phyloP scores from a whole-genome alignment of 2,113 vertebrate species.

The Phocoena sinus region DNA sequence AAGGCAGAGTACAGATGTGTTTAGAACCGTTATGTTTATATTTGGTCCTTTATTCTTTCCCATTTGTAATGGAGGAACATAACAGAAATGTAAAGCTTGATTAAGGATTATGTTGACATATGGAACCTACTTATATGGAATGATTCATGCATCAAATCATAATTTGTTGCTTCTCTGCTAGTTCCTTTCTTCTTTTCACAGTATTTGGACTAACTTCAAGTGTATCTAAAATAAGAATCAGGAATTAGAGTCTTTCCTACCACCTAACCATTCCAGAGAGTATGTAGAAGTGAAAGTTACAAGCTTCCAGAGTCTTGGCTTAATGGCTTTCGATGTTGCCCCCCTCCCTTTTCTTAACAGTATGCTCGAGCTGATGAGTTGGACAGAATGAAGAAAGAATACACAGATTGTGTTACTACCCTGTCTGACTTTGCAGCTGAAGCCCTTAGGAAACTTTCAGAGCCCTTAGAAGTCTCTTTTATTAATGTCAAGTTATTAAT shows the following conservation, averaged over 20 bases:
- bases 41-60: not conserved
- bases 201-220: constrained; percentile 8
- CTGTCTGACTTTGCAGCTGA: constrained; percentile 87
- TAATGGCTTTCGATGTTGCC: not conserved
- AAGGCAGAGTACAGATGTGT: not conserved
- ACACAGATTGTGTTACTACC: constrained; percentile 81
- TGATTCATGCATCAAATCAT: not conserved
- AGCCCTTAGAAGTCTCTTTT: constrained; percentile 89
- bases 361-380: constrained; percentile 90
- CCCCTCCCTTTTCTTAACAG: constrained; percentile 73
- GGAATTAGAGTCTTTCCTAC: not conserved
- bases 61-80: not conserved
- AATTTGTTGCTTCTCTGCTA: not conserved
- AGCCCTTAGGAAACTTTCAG: constrained; percentile 85
- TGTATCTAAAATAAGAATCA: constrained; percentile 16
- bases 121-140: not conserved
- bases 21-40: not conserved
- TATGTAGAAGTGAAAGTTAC: not conserved
- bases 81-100: not conserved
- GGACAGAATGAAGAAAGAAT: constrained; percentile 90
- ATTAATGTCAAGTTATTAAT: constrained; percentile 86
- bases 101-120: constrained; percentile 5
- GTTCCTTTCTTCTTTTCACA: not conserved
- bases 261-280: not conserved
- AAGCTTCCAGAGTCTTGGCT: not conserved